phyloP scores from a whole-genome alignment of 2,797 vertebrate genomes.

The Esox lucius region DNA sequence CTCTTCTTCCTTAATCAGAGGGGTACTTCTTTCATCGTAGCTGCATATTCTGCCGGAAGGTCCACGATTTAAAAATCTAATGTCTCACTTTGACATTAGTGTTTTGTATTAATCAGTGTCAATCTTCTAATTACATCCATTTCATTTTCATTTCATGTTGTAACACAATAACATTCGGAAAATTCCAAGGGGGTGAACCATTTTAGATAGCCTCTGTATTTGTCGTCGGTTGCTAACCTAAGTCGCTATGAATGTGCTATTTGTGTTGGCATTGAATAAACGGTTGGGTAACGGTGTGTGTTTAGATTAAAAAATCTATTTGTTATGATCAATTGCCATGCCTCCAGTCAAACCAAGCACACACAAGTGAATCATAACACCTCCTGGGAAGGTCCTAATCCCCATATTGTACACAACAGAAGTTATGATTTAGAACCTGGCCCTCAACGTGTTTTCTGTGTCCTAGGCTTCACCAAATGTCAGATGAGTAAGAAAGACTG shows the following conservation, averaged over 20 bases:
- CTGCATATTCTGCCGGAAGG: background rate
- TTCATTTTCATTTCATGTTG: no score
- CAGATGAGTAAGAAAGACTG: slow-evolving; percentile 6
- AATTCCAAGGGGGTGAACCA: no score
- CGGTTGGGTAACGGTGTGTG: slow-evolving; percentile 7
- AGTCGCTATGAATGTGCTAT: slow-evolving; percentile 30
- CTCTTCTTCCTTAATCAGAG: slow-evolving; percentile 28
- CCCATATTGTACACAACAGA: background rate
- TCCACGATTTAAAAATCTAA: slow-evolving; percentile 18
- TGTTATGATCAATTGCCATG: background rate
- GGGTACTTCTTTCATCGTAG: slow-evolving; percentile 29
- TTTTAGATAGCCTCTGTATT: slow-evolving; percentile 20
- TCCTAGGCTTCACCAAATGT: background rate
- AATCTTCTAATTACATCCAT: no score
- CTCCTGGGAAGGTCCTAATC: background rate
- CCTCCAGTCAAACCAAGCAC: background rate
- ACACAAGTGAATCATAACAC: background rate
- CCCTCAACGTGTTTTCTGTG: background rate
- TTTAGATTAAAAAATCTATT: slow-evolving; percentile 10
- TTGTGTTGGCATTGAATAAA: slow-evolving; percentile 23
- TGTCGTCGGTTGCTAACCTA: slow-evolving; percentile 17
- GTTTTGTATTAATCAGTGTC: slow-evolving; percentile 9
- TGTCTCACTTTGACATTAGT: slow-evolving; percentile 5
- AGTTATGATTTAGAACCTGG: background rate
- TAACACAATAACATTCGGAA: no score